These are phyloP conservation scores for Macrochelys suwanniensis DNA, from an alignment of 2,797 vertebrate genomes.

Conservation along the genomic window DNA sequence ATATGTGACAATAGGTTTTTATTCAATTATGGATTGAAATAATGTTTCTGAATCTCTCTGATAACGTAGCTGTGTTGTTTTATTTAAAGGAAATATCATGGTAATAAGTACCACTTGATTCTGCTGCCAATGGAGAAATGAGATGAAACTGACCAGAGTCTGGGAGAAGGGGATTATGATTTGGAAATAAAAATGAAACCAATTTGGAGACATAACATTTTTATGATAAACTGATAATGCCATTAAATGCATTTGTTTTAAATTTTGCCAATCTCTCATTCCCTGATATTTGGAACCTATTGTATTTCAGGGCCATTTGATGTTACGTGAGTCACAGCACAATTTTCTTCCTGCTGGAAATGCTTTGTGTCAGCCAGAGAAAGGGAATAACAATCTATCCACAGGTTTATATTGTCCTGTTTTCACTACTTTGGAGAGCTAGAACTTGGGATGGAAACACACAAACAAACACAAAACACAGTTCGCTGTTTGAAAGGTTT, in stretches of 20 bases:
- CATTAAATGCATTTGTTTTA: constrained; percentile 28
- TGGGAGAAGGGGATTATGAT: background rate
- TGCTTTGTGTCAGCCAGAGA: constrained; percentile 21
- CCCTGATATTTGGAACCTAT: background rate
- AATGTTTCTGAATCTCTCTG: constrained; percentile 43
- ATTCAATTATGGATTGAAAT: constrained; percentile 46
- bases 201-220: background rate
- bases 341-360: constrained; percentile 23
- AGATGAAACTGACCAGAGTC: background rate
- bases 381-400: constrained; percentile 5
- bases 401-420: constrained; percentile 4
- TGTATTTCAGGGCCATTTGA: background rate
- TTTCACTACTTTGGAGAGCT: constrained; percentile 14
- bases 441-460: background rate
- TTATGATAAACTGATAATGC: background rate
- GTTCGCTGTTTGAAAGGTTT: background rate
- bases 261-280: background rate
- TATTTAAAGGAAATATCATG: constrained; percentile 20
- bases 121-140: background rate
- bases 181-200: constrained; percentile 26
- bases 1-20: constrained; percentile 54
- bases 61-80: constrained; percentile 8
- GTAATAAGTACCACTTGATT: background rate
- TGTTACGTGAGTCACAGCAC: background rate
- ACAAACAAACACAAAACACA: background rate